These are phyloP conservation scores for Opisthograptis luteolata DNA, from an alignment of 2,888 invertebrate species.

Conservation along the genomic window DNA sequence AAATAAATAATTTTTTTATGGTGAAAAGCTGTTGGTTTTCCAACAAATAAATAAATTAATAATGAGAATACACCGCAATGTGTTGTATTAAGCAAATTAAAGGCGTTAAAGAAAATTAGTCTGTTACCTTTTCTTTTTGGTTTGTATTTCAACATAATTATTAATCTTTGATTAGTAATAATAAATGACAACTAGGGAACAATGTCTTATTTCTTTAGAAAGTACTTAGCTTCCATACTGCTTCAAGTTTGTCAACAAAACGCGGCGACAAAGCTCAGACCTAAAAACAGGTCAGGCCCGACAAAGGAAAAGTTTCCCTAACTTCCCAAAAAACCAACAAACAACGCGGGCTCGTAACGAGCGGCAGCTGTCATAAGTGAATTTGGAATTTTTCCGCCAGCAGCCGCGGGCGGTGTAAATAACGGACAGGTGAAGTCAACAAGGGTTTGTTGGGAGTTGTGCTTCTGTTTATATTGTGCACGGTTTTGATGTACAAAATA, in stretches of 20 bases:
- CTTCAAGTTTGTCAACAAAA: background rate
- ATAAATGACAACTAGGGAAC: too few species aligned
- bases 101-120: too few species aligned
- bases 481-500: background rate
- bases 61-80: too few species aligned
- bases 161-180: too few species aligned
- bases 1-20: too few species aligned
- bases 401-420: conserved; percentile 20
- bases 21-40: background rate
- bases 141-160: too few species aligned
- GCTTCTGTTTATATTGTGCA: conserved; percentile 12
- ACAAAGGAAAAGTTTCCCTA: conserved; percentile 31
- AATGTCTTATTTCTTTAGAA: too few species aligned
- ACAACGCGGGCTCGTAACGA: conserved; percentile 30
- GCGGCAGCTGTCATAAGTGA: conserved; percentile 36
- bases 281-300: conserved; percentile 15
- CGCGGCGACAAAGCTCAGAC: conserved; percentile 10
- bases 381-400: conserved; percentile 30
- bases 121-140: too few species aligned
- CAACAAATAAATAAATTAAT: background rate
- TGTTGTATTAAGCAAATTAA: too few species aligned
- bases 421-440: conserved; percentile 12
- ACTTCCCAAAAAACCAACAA: conserved; percentile 32
- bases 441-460: conserved; percentile 7
- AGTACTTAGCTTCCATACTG: conserved; percentile 13